Base-by-base conservation (phyloP, 2,113 vertebrate genomes). In the Thalassoma bifasciatum region DNA sequence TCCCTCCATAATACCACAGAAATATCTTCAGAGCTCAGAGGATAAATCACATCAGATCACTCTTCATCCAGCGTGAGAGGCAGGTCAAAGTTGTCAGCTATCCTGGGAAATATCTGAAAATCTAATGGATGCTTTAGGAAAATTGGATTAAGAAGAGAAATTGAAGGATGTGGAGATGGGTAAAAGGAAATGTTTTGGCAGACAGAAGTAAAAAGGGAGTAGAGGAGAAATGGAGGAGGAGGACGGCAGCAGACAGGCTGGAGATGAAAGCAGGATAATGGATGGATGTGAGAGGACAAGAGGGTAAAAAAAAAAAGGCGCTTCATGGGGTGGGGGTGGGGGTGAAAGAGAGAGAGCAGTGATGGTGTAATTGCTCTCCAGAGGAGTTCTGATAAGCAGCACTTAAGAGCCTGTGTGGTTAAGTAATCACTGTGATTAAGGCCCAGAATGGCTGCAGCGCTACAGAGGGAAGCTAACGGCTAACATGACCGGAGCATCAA, bases 361-460 rank as follows among this genome's bases (percentile, higher is more conserved):
- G 77, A 75, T 47, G 60, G 78, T 79, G 68, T 81, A 75, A 85
- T 79, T 81, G 74, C 79, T 85, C 83, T 81, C 73, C 67, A 34
- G 87, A 85, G 77, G 73, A 79, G 73, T 51, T 68, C 22, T 38
- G 72, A 83, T 74, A 84, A 89, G 76, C 82, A 84, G 81, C 80
- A 89, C 86, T 89, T 85, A 68, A 58, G 82, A 85, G 82, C 79
- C 69, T 75, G 63, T 79, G 77, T 66, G 83, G 80, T 83, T 73
- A 70, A 75, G 52, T 86, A 85, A 91, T 91, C 75, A 86, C 82
- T 67, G 77, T 89, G 86, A 88, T 91, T 86, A 80, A 72, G 65
- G 42, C 42, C 24, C 67, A 60, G 46, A 26, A 44, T 16, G 3
- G 54, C 76, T 44, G 19, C 66, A 49, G 63, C 1, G 38, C 12